Evolutionary conservation across 92 coral and sea anemone genomes (phyloP), one percentile per base, ranked within the genome.

Genomic region (Phenganax marumi): DNA sequence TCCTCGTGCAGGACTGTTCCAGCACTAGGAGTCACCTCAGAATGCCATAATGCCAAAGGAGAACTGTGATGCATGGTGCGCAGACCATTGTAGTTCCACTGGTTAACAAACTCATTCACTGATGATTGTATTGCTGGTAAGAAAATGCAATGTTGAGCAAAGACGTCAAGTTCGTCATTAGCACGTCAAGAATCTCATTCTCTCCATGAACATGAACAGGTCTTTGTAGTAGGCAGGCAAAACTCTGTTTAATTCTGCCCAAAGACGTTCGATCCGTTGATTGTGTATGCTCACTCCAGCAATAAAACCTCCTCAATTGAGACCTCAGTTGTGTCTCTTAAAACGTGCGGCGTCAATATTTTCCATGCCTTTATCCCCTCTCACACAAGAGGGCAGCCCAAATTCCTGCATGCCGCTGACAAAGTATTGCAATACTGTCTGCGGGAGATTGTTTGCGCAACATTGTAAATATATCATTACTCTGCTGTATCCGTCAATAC

Each of bases 251-350:
- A 77, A 83, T 86, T 80, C 91, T 63, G 79, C 74, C 88, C 88
- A 88, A 80, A 85, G 87, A 64, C 87, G 57, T 76, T 88, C 91
- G 14, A 88, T 88, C 19, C 91, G 47, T 50, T 80, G 84, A 75
- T 85, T 88, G 76, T 85, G 84, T 10, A 88, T 86, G 65, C 91
- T 79, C 12, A 61, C 66, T 51, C 87, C 84, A 58, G 87, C 87
- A 39, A 84, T 84, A 57, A 84, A 84, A 51, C 87, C 76, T 63
- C 75, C 83, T 21, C 87, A 58, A 52, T 76, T 76, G 24, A 84
- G 50, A 52, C 86, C 84, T 57, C 75, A 75, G 23, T 84, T 64
- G 23, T 84, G 70, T 16, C 73, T 84, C 86, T 73, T 76, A 50
- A 84, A 64, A 33, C 84, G 39, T 10, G 87, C 87, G 60, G 76